These are phyloP conservation scores for Galerucella calmariensis DNA, from an alignment of 2,888 invertebrate genomes.

Conservation along the genomic window DNA sequence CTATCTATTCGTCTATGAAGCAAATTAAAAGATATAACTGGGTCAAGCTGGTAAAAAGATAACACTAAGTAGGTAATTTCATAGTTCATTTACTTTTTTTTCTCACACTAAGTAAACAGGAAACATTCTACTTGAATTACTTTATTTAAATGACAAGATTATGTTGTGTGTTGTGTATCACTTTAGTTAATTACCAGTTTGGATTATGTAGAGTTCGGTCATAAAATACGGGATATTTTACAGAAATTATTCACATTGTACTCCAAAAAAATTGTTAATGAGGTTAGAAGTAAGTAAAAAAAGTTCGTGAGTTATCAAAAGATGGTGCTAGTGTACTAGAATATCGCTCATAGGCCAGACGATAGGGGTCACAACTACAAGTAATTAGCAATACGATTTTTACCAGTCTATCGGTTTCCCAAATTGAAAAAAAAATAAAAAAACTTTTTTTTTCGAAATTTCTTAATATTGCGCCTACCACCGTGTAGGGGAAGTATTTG, in stretches of 20 bases:
- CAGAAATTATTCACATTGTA: not conserved
- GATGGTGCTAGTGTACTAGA: no score
- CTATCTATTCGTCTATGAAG: not conserved
- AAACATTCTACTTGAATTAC: constrained; percentile 10
- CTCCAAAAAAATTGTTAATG: not conserved
- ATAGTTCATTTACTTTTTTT: constrained; percentile 19
- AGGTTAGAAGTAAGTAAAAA: no score
- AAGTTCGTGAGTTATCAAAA: no score
- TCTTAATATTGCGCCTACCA: no score
- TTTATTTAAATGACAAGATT: constrained; percentile 5
- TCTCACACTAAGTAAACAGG: constrained; percentile 19
- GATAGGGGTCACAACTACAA: no score
- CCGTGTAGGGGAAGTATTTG: no score
- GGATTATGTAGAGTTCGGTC: not conserved
- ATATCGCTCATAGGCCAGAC: no score
- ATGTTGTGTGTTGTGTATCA: not conserved
- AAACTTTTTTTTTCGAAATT: no score
- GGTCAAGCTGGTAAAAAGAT: constrained; percentile 17
- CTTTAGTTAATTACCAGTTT: not conserved
- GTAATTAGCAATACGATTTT: no score
- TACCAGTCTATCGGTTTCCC: no score
- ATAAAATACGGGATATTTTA: not conserved
- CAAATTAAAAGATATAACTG: constrained; percentile 9
- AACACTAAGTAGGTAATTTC: constrained; percentile 22
- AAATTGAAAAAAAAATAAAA: no score